These are phyloP conservation scores for Bagarius yarrelli DNA, from an alignment of 2,113 vertebrate species.

Conservation along the genomic window DNA sequence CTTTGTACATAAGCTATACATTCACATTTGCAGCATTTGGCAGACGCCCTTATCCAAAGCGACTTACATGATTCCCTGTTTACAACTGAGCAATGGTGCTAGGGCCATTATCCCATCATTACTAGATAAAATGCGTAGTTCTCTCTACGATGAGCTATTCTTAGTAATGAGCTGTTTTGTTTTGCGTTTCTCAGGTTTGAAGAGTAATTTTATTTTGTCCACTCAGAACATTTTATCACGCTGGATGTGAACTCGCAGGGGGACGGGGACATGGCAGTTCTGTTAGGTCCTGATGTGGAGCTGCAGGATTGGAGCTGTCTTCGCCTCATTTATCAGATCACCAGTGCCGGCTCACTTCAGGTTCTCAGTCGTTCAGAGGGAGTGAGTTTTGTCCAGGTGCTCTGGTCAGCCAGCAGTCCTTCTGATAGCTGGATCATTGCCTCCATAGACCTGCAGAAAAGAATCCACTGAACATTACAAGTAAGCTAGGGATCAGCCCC, in stretches of 20 bases:
- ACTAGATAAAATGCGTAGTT: background rate
- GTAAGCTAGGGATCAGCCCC: conserved; percentile 53
- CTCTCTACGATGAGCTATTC: background rate
- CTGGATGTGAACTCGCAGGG: conserved; percentile 68
- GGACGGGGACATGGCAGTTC: conserved; percentile 70
- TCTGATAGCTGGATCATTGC: conserved; percentile 91
- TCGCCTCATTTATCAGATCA: conserved; percentile 87
- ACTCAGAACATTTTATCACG: conserved; percentile 81
- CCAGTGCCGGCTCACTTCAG: conserved; percentile 68
- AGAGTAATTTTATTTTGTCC: background rate
- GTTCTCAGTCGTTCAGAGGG: conserved; percentile 78
- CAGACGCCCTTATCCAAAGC: no score
- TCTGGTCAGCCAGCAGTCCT: conserved; percentile 80
- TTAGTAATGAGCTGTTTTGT: background rate
- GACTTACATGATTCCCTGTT: no score
- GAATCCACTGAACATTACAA: conserved; percentile 76
- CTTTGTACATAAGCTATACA: no score
- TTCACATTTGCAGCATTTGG: no score
- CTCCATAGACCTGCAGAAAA: conserved; percentile 84
- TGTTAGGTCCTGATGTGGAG: conserved; percentile 81
- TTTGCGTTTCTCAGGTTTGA: background rate
- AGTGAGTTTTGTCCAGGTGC: conserved; percentile 80
- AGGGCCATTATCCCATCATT: no score
- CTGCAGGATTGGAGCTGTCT: conserved; percentile 88
- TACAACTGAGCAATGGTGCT: no score